phyloP scores from a whole-genome alignment of 2,113 vertebrate genomes.

The Dasyornis broadbenti region DNA sequence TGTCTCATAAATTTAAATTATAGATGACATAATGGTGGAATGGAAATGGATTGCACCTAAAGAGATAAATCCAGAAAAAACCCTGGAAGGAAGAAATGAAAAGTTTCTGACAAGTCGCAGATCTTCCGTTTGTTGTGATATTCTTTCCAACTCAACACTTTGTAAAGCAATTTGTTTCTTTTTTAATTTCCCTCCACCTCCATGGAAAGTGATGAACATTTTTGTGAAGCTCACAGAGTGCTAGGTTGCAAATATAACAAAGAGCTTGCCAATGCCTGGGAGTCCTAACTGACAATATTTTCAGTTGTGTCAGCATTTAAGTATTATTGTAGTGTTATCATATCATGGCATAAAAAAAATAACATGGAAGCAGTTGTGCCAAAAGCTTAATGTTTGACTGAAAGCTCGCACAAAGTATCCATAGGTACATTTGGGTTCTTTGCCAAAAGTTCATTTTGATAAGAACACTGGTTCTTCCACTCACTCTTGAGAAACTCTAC shows the following conservation, averaged over 20 bases:
- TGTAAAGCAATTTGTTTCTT: conserved; percentile 36
- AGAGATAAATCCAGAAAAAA: conserved; percentile 67
- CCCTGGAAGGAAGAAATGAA: conserved; percentile 25
- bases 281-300: conserved; percentile 69
- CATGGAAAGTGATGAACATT: conserved; percentile 42
- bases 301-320: conserved; percentile 68
- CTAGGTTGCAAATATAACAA: conserved; percentile 62
- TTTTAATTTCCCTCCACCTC: conserved; percentile 9
- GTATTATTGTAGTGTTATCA: conserved; percentile 62
- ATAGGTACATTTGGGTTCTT: not conserved
- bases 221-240: conserved; percentile 56
- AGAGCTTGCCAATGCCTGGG: conserved; percentile 63
- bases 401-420: conserved; percentile 14
- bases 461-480: conserved; percentile 19
- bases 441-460: conserved; percentile 8
- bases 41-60: conserved; percentile 73
- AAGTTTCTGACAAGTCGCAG: conserved; percentile 50
- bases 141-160: conserved; percentile 63
- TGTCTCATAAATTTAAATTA: conserved; percentile 76
- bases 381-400: conserved; percentile 20
- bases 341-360: conserved; percentile 22
- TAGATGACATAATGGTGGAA: conserved; percentile 72
- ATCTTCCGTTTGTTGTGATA: conserved; percentile 64
- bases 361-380: not conserved
- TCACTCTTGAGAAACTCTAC: not conserved